Percentiles rank a stretch among this genome's conserved stretches.
These are phyloP conservation scores for Peromyscus nudipes DNA, from an alignment of 2,797 vertebrate species.

Conservation along the genomic window DNA sequence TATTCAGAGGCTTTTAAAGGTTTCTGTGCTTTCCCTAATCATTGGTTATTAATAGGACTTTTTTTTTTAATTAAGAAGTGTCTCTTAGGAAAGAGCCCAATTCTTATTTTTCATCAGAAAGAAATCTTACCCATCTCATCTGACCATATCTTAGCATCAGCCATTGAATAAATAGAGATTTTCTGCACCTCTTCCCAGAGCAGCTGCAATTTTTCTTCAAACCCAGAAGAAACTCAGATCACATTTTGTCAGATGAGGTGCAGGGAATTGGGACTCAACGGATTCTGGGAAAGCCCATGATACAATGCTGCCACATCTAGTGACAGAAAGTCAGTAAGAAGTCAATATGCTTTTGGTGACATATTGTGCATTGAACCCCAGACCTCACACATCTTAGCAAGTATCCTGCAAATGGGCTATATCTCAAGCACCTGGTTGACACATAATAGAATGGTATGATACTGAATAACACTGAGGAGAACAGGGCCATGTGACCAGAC, in stretches of 20 bases:
- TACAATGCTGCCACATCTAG: not conserved
- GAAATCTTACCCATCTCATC: not conserved
- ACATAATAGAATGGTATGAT: not conserved
- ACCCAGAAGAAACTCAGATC: not conserved
- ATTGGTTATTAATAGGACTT: constrained; percentile 41
- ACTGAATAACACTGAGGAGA: not conserved
- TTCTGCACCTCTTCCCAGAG: not conserved
- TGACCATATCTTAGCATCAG: not conserved
- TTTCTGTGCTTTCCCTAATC: constrained; percentile 44
- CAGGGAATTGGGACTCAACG: not conserved
- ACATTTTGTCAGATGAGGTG: not conserved
- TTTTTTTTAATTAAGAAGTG: constrained; percentile 45
- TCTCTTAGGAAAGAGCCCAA: constrained; percentile 23
- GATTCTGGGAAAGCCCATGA: not conserved
- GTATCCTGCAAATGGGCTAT: not conserved
- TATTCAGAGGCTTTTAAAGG: constrained; percentile 5
- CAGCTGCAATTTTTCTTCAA: not conserved
- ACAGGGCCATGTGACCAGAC: not conserved
- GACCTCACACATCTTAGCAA: not conserved
- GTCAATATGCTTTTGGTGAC: not conserved
- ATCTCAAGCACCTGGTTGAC: not conserved
- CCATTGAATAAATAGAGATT: constrained; percentile 11
- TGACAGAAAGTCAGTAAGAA: not conserved
- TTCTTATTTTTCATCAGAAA: constrained; percentile 61
- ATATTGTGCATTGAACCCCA: not conserved